Evolutionary conservation across 2,113 vertebrate genomes (phyloP).

Genomic region (Entosphenus tridentatus): DNA sequence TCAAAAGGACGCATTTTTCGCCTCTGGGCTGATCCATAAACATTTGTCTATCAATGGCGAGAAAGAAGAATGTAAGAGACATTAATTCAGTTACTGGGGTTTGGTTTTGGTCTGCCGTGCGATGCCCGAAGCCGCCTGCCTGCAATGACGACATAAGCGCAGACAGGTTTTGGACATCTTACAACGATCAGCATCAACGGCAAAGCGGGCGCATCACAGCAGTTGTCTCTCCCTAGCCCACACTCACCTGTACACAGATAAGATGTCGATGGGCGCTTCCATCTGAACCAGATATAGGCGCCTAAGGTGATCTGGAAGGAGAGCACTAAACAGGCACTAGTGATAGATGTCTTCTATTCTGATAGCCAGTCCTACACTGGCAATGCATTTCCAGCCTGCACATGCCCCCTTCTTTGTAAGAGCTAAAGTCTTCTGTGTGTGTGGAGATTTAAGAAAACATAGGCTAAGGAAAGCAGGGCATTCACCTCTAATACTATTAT

Average conservation of each 20-base stretch:
- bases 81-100: constrained; percentile 19
- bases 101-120: constrained; percentile 22
- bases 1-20: constrained; percentile 96
- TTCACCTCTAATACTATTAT: too few species aligned
- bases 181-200: constrained; percentile 1
- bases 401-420: too few species aligned
- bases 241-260: background rate
- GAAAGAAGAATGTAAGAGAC: constrained; percentile 40
- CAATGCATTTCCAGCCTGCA: too few species aligned
- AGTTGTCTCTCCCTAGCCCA: background rate
- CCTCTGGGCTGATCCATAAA: constrained; percentile 84
- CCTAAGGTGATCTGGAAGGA: too few species aligned
- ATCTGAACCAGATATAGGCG: too few species aligned
- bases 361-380: too few species aligned
- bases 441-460: too few species aligned
- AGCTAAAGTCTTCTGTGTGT: too few species aligned
- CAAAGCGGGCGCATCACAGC: background rate
- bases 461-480: too few species aligned
- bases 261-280: too few species aligned
- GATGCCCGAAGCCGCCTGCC: constrained; percentile 26
- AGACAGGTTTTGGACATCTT: constrained; percentile 2
- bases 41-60: constrained; percentile 65
- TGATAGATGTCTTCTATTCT: too few species aligned
- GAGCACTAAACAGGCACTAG: too few species aligned
- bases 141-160: constrained; percentile 24